phyloP scores from a whole-genome alignment of 2,113 vertebrate genomes.

The Megaleporinus macrocephalus region DNA sequence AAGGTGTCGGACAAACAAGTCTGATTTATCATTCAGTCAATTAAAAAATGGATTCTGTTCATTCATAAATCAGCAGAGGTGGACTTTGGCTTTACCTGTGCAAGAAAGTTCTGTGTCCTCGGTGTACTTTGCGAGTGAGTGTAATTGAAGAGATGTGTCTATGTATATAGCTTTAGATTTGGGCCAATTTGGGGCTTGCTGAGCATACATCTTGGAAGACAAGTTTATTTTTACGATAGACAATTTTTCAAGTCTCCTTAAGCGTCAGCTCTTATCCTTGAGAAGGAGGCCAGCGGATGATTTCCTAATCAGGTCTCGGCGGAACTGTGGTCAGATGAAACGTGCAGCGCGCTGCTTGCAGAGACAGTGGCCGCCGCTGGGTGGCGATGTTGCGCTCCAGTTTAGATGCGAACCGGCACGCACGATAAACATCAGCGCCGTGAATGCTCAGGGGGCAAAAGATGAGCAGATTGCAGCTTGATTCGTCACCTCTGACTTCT shows the following conservation, averaged over 20 bases:
- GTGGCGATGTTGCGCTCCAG: conserved; percentile 29
- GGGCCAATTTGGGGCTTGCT: conserved; percentile 78
- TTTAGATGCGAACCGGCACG: background rate
- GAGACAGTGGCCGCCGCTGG: conserved; percentile 49
- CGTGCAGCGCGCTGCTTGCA: conserved; percentile 22
- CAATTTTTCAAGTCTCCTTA: conserved; percentile 85
- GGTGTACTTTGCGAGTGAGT: conserved; percentile 77
- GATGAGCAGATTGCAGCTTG: conserved; percentile 20
- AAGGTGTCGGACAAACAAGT: background rate
- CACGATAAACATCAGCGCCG: conserved; percentile 26
- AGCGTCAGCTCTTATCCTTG: conserved; percentile 77
- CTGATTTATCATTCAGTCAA: conserved; percentile 37
- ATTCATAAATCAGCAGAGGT: conserved; percentile 41
- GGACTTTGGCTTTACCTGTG: background rate
- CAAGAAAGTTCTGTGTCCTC: conserved; percentile 57
- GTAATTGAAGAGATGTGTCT: conserved; percentile 79
- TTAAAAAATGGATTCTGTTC: conserved; percentile 51
- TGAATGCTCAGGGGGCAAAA: background rate
- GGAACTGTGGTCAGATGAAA: conserved; percentile 32
- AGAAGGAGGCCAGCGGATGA: conserved; percentile 76
- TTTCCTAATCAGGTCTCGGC: conserved; percentile 68
- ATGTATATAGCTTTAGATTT: conserved; percentile 79
- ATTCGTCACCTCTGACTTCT: conserved; percentile 28
- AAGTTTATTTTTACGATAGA: conserved; percentile 83
- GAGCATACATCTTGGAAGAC: conserved; percentile 83